Base-by-base conservation (phyloP, 2,797 vertebrate species). In the Phataginus tricuspis region DNA sequence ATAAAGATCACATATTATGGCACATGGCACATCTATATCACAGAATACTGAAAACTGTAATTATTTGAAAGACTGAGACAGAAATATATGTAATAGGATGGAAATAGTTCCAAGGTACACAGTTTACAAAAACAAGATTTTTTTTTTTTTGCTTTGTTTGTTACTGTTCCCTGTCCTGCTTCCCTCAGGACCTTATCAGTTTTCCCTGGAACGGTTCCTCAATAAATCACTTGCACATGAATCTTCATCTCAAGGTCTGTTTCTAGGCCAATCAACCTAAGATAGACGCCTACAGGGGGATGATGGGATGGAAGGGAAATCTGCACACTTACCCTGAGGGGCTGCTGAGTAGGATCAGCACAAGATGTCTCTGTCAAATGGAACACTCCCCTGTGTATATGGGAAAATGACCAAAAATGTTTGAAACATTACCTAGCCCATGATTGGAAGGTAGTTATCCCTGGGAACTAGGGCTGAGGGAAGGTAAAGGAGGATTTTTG, bases 181-280 rank as follows among this genome's bases (percentile, higher is more conserved):
- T 94, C 39, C 79, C 45, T 90, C 59, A 34, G 34, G 85, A 88
- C 34, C 88, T 97, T 96, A 96, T 96, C 91, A 90, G 79, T 90
- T 91, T 91, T 34, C 82, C 71, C 57, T 3, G 11, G 82, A 89
- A 86, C 49, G 66, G 59, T 86, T 71, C 57, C 69, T 55, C 84
- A 91, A 91, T 97, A 92, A 96, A 97, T 96, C 91, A 91, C 29
- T 87, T 61, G 59, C 51, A 51, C 64, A 77, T 79, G n/a, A 95
- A 84, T 95, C 71, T 66, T 93, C 72, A 88, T 74, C 59, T 96
- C 95, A 96, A 94, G 91, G 86, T 94, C 95, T 96, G 63, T 72
- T 86, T 97, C 78, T 96, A 88, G 94, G 68, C 86, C 45, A 88
- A 11, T 92, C 88, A 96, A 69, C 51, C n/a, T 80, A 71, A 95